Percentiles rank a stretch among this genome's conserved stretches.
Evolutionary conservation across 2,113 vertebrate species (phyloP).

Genomic region (Nibea albiflora): DNA sequence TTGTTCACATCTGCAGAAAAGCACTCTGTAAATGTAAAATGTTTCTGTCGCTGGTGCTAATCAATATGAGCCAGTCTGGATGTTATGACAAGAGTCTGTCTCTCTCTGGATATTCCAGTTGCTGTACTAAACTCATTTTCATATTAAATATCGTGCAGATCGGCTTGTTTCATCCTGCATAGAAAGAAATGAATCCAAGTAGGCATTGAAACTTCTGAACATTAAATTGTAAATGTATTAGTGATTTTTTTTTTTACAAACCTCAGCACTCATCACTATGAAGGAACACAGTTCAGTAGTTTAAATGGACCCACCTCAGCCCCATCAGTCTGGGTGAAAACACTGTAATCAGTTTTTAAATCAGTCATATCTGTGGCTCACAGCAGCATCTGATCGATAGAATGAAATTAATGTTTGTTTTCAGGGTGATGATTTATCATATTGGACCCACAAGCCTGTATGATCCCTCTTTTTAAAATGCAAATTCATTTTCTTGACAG

Average conservation of each 20-base stretch:
- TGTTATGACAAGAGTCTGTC: conserved; percentile 3
- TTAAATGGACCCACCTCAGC: neutral
- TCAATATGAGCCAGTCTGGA: conserved; percentile 39
- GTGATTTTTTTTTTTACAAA: neutral
- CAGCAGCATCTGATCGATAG: conserved; percentile 19
- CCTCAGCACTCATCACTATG: neutral
- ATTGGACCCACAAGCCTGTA: neutral
- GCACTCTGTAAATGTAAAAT: conserved; percentile 32
- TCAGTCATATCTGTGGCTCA: conserved; percentile 3
- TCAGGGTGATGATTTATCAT: neutral
- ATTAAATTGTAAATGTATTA: neutral
- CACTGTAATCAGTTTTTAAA: too few species aligned
- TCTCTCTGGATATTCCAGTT: conserved; percentile 14
- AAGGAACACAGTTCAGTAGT: neutral
- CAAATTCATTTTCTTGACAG: neutral
- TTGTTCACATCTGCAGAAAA: conserved; percentile 33
- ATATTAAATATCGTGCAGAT: neutral
- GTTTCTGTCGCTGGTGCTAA: conserved; percentile 32
- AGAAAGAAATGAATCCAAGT: neutral
- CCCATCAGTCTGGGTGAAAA: conserved; percentile 14
- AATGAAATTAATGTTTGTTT: conserved; percentile 4
- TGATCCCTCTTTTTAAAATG: neutral
- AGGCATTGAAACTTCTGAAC: conserved; percentile 7
- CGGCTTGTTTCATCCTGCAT: neutral
- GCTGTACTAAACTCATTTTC: conserved; percentile 4